Conservation (phyloP, 2,797 vertebrate genomes). For the Aulostomus chinensis region DNA sequence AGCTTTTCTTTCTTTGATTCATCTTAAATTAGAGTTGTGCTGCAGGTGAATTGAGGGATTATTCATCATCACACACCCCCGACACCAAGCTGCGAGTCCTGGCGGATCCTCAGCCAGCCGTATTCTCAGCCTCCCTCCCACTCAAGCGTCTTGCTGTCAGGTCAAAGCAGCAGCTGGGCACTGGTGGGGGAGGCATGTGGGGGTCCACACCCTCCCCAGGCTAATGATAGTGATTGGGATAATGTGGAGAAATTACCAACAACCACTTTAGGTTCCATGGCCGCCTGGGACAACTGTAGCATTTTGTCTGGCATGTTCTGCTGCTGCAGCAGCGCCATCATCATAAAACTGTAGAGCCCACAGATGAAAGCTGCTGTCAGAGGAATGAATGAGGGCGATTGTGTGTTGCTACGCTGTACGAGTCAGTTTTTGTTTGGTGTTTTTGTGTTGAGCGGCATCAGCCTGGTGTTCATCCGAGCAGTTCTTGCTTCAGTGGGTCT, state of each 20-base stretch:
- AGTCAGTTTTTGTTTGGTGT: slow-evolving; percentile 18
- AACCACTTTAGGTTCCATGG: too few species aligned
- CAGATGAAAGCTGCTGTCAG: too few species aligned
- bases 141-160: slow-evolving; percentile 5
- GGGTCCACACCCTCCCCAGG: neutral
- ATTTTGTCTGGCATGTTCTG: too few species aligned
- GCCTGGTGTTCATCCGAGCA: slow-evolving; percentile 34
- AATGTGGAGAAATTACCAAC: neutral
- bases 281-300: too few species aligned
- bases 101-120: neutral
- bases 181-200: neutral
- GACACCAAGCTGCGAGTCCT: neutral
- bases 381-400: neutral
- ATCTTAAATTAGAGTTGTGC: too few species aligned
- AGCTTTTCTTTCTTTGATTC: too few species aligned
- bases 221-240: neutral
- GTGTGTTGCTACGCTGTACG: slow-evolving; percentile 1
- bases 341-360: too few species aligned
- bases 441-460: too few species aligned
- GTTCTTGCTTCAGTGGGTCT: slow-evolving; percentile 21
- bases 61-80: too few species aligned
- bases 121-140: neutral
- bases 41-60: too few species aligned
- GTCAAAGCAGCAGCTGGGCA: slow-evolving; percentile 14
- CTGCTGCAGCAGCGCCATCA: too few species aligned